Conservation (phyloP, 2,888 invertebrate genomes). For the Branchinecta sandiegonensis region DNA sequence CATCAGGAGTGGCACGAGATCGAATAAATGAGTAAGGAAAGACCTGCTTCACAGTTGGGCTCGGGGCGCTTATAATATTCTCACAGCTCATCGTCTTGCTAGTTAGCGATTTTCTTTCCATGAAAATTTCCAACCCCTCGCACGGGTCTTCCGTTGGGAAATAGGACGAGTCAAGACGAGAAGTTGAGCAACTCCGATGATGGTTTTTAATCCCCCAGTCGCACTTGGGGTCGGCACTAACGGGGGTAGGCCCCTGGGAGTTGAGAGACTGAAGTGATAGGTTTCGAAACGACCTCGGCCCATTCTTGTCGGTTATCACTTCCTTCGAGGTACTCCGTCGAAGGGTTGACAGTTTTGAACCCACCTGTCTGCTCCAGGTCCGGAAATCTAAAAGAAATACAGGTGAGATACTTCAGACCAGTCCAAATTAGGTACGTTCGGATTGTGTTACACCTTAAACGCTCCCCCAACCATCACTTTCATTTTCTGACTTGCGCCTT, state of each 20-base stretch:
- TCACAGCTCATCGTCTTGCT: slow-evolving; percentile 12
- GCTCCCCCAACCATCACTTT: too few relatives aligned
- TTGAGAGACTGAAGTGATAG: not conserved
- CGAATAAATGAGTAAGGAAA: slow-evolving; percentile 14
- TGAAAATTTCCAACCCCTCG: slow-evolving; percentile 10
- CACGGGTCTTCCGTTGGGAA: slow-evolving; percentile 10
- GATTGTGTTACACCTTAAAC: too few relatives aligned
- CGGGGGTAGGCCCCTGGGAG: not conserved
- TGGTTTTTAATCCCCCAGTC: not conserved
- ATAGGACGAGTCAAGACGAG: not conserved
- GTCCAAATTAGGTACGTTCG: too few relatives aligned
- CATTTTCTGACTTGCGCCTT: too few relatives aligned
- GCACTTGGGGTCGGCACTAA: too few relatives aligned
- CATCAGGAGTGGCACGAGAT: not conserved
- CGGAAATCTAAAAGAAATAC: slow-evolving; percentile 6
- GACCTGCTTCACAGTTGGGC: not conserved
- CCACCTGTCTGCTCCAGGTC: not conserved
- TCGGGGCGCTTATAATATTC: slow-evolving; percentile 5
- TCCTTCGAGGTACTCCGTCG: slow-evolving; percentile 6
- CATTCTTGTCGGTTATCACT: not conserved
- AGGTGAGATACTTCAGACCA: too few relatives aligned
- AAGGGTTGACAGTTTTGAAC: slow-evolving; percentile 7
- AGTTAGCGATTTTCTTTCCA: not conserved
- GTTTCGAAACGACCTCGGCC: not conserved
- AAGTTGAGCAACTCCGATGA: slow-evolving; percentile 5